phyloP scores from a whole-genome alignment of 2,113 vertebrate genomes.

The Corythornis madagascariensis region DNA sequence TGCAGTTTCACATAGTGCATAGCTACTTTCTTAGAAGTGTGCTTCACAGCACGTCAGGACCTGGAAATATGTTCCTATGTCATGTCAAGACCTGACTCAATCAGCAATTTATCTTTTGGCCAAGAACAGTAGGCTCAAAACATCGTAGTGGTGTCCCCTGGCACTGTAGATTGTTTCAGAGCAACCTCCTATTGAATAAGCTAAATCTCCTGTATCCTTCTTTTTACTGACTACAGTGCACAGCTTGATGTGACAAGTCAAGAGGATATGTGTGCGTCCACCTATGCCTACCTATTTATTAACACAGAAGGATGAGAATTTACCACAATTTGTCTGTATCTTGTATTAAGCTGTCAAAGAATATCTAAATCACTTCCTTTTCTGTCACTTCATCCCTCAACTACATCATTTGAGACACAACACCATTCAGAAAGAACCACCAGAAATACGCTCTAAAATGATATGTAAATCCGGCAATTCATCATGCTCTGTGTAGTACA shows the following conservation, averaged over 20 bases:
- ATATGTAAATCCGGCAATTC: slow-evolving; percentile 96
- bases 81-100: slow-evolving; percentile 51
- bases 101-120: slow-evolving; percentile 40
- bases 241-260: not conserved
- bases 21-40: slow-evolving; percentile 1
- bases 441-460: slow-evolving; percentile 83
- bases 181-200: slow-evolving; percentile 15
- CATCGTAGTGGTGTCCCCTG: not conserved
- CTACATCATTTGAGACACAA: slow-evolving; percentile 86
- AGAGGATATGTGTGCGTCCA: not conserved
- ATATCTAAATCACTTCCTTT: slow-evolving; percentile 97
- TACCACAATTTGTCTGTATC: slow-evolving; percentile 78
- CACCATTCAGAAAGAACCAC: slow-evolving; percentile 82
- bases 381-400: slow-evolving; percentile 81
- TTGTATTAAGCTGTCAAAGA: slow-evolving; percentile 95
- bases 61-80: slow-evolving; percentile 60
- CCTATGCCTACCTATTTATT: not conserved
- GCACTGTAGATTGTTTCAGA: not conserved
- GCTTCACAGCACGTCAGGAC: slow-evolving; percentile 46
- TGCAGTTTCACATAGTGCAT: not conserved
- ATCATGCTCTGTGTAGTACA: slow-evolving; percentile 84
- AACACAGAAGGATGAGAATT: slow-evolving; percentile 35
- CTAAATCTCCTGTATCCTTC: slow-evolving; percentile 24
- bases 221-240: not conserved
- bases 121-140: slow-evolving; percentile 47